A percentile compares a stretch with the other conserved stretches of the same genome.
Evolutionary conservation across 1,140 invertebrate genomes (phyloP).

Genomic region (Drosophila simulans): DNA sequence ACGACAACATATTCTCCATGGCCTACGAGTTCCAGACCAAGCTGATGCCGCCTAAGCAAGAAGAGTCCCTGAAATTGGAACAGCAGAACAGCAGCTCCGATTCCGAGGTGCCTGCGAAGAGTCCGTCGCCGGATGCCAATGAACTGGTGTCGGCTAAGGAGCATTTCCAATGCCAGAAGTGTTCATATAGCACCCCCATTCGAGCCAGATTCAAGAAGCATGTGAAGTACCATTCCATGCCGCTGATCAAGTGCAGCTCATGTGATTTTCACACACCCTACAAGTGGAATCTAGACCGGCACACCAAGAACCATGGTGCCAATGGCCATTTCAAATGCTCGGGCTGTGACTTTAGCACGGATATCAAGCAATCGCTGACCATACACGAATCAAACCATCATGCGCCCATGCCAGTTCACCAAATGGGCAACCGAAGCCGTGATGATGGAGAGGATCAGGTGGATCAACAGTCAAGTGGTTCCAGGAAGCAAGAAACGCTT

Average conservation of each 20-base stretch:
- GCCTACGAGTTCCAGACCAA: constrained; percentile 66
- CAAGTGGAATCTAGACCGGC: constrained; percentile 92
- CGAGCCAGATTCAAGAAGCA: constrained; percentile 95
- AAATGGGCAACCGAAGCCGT: constrained; percentile 78
- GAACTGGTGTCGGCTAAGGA: constrained; percentile 4
- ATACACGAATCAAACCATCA: constrained; percentile 96
- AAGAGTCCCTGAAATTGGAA: constrained; percentile 14
- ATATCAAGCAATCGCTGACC: constrained; percentile 96
- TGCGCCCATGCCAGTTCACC: constrained; percentile 88
- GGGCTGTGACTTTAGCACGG: constrained; percentile 95
- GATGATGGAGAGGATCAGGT: constrained; percentile 43
- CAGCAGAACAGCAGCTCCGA: constrained; percentile 48
- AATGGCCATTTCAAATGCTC: constrained; percentile 92
- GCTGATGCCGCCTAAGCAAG: constrained; percentile 39
- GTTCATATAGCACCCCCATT: constrained; percentile 94
- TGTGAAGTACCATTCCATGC: constrained; percentile 96
- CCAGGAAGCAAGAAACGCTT: neutral
- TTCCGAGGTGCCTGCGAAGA: constrained; percentile 30
- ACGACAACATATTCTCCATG: constrained; percentile 71
- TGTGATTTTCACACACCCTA: constrained; percentile 95
- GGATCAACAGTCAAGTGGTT: constrained; percentile 14
- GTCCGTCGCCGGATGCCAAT: constrained; percentile 18
- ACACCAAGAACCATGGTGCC: constrained; percentile 95
- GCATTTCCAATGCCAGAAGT: constrained; percentile 92
- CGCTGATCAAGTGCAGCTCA: constrained; percentile 95